phyloP scores from a whole-genome alignment of 2,797 vertebrate genomes.

The Emys orbicularis region DNA sequence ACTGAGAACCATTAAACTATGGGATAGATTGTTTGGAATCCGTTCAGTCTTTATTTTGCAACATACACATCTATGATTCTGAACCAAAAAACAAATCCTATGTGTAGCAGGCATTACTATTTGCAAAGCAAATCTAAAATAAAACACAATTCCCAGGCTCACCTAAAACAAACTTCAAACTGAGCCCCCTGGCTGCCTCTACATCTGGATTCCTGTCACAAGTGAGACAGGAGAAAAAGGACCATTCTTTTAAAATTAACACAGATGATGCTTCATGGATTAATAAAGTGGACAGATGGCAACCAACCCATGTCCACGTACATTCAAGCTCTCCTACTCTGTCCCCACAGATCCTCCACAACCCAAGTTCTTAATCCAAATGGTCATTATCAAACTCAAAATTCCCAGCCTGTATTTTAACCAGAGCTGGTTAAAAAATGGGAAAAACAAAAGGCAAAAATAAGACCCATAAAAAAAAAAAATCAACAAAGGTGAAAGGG shows the following conservation, averaged over 20 bases:
- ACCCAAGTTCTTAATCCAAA: not conserved
- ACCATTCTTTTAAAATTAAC: not conserved
- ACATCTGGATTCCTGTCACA: not conserved
- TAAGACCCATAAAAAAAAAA: not conserved
- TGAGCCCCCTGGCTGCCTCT: accelerated
- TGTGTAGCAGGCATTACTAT: not conserved
- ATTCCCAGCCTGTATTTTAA: not conserved
- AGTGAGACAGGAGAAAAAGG: not conserved
- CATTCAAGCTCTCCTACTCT: not conserved
- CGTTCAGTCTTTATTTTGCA: not conserved
- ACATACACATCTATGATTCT: accelerated
- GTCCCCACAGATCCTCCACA: too few species aligned
- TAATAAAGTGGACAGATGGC: not conserved
- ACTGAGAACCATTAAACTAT: accelerated
- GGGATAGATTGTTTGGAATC: not conserved
- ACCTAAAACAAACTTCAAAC: not conserved
- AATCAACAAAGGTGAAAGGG: not conserved
- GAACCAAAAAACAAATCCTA: not conserved
- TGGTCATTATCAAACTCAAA: not conserved
- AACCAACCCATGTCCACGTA: not conserved
- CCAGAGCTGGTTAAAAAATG: not conserved
- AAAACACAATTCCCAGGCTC: not conserved
- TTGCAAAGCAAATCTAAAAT: not conserved
- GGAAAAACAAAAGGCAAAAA: not conserved
- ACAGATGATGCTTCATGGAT: not conserved